Conservation (phyloP, 2,888 invertebrate genomes). For the Calameuta idolon region DNA sequence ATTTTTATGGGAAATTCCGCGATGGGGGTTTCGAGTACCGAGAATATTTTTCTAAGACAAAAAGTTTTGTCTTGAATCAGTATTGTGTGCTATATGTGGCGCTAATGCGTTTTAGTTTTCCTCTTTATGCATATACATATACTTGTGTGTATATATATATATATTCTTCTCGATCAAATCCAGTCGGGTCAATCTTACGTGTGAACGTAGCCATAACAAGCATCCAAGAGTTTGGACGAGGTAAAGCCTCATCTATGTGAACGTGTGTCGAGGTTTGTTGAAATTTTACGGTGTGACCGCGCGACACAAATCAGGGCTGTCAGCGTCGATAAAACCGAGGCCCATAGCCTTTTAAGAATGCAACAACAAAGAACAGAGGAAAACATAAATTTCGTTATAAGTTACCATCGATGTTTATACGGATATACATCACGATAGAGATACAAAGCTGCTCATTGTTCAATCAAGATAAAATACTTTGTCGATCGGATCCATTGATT, state of each 20-base stretch:
- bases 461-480: neutral
- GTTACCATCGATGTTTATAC: neutral
- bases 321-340: conserved; percentile 13
- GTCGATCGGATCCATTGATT: neutral
- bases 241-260: neutral
- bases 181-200: neutral
- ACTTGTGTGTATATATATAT: neutral
- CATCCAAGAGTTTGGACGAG: neutral
- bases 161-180: neutral
- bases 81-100: neutral
- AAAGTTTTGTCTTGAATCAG: neutral
- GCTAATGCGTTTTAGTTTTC: neutral
- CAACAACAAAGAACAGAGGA: conserved; percentile 23
- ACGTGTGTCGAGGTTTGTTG: conserved; percentile 5
- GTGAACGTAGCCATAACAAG: conserved; percentile 9
- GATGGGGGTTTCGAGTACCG: neutral
- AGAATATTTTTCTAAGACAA: neutral
- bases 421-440: neutral
- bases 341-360: conserved; percentile 1
- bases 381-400: conserved; percentile 21
- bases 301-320: conserved; percentile 14
- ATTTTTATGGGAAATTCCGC: conserved; percentile 25
- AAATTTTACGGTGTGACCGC: conserved; percentile 13
- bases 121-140: neutral
- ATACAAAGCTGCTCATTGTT: neutral